Conservation (phyloP, 2,888 invertebrate genomes). For the Nomada fucata region DNA sequence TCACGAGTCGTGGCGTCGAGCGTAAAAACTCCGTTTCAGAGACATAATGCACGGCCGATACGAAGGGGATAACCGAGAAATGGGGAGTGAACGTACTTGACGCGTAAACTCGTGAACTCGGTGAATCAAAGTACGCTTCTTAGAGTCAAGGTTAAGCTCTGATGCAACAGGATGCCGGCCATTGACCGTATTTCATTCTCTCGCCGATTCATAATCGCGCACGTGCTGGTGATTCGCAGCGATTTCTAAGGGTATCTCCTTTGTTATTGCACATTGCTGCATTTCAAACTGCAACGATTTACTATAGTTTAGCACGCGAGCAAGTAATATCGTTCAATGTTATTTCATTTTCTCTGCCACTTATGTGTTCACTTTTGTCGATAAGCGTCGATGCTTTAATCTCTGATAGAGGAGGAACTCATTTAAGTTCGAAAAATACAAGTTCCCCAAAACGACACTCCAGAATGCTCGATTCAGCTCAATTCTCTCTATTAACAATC, state of each 20-base stretch:
- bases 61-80: conserved; percentile 56
- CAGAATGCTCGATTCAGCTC: too few relatives aligned
- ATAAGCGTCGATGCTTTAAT: too few relatives aligned
- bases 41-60: conserved; percentile 42
- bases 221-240: conserved; percentile 30
- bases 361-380: too few relatives aligned
- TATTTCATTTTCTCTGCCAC: too few relatives aligned
- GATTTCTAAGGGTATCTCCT: conserved; percentile 1
- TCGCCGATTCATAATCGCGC: conserved; percentile 39
- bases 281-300: not conserved
- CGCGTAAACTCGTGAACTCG: conserved; percentile 69
- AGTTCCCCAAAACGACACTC: too few relatives aligned
- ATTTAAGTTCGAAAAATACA: too few relatives aligned
- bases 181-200: conserved; percentile 69
- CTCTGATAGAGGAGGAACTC: too few relatives aligned
- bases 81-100: conserved; percentile 74
- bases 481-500: too few relatives aligned
- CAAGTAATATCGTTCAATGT: not conserved
- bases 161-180: conserved; percentile 83
- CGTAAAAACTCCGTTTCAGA: conserved; percentile 29
- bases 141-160: conserved; percentile 81
- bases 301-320: too few relatives aligned
- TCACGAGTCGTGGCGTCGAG: conserved; percentile 2
- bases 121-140: conserved; percentile 76
- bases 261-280: not conserved